Evolutionary conservation across 2,797 vertebrate genomes (phyloP).

Genomic region (Eulemur mongoz): DNA sequence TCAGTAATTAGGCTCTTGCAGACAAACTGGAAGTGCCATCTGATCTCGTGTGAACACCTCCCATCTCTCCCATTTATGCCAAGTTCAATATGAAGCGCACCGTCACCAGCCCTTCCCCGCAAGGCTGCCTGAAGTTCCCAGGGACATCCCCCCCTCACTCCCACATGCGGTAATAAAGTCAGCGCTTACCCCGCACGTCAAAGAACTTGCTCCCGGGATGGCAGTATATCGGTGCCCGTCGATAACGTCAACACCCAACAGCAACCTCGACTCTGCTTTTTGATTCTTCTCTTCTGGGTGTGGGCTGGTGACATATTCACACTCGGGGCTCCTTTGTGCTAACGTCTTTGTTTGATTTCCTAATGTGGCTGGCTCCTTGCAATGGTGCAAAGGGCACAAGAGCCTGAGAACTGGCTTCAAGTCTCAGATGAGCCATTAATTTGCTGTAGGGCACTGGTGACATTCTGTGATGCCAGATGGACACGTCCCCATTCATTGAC

Average conservation of each 20-base stretch:
- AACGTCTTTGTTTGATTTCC: background rate
- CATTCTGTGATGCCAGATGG: background rate
- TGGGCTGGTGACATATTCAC: background rate
- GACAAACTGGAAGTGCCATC: conserved; percentile 71
- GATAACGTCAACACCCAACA: background rate
- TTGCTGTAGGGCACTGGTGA: too few species aligned
- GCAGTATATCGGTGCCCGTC: background rate
- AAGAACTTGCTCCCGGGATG: conserved; percentile 23
- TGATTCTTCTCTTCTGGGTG: background rate
- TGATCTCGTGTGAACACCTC: conserved; percentile 40
- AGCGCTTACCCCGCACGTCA: conserved; percentile 59
- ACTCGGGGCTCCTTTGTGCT: background rate
- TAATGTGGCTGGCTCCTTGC: background rate
- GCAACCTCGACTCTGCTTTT: background rate
- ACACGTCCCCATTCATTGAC: fast-evolving
- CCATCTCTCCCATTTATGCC: conserved; percentile 55
- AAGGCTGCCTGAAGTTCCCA: conserved; percentile 58
- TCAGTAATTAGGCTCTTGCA: conserved; percentile 71
- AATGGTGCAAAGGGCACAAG: background rate
- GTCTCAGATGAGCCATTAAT: background rate
- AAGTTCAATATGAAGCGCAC: conserved; percentile 65
- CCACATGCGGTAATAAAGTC: conserved; percentile 20
- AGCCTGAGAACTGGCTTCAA: background rate
- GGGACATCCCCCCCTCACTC: background rate
- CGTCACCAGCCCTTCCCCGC: background rate